These are phyloP conservation scores for Choristoneura rosaceana DNA, from an alignment of 2,888 invertebrate species.

Conservation along the genomic window DNA sequence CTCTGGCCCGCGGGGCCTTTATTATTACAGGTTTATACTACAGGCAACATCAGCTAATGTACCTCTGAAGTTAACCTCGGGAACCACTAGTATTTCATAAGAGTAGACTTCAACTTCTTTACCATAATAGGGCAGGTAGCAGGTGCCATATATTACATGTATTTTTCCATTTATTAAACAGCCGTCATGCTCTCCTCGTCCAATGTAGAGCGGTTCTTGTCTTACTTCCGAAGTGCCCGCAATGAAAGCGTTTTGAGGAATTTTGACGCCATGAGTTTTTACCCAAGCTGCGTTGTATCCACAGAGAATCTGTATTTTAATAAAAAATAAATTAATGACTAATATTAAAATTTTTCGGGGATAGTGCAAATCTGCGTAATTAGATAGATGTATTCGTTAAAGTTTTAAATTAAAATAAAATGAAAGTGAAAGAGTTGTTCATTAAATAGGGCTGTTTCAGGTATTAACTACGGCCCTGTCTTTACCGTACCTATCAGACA, in stretches of 20 bases:
- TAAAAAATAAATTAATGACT: neutral
- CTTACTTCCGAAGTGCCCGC: constrained; percentile 84
- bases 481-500: too few relatives aligned
- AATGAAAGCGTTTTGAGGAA: constrained; percentile 89
- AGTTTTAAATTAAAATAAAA: too few relatives aligned
- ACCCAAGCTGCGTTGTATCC: constrained; percentile 82
- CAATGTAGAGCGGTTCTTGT: constrained; percentile 85
- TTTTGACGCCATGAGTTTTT: constrained; percentile 79
- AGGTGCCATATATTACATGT: constrained; percentile 87
- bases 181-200: constrained; percentile 89
- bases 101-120: constrained; percentile 54
- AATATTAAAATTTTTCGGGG: too few relatives aligned
- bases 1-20: too few relatives aligned
- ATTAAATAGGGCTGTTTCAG: too few relatives aligned
- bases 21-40: neutral
- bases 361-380: too few relatives aligned
- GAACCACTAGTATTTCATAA: constrained; percentile 62
- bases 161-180: constrained; percentile 93
- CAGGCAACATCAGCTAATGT: constrained; percentile 2
- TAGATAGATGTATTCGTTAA: too few relatives aligned
- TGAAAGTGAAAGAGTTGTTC: too few relatives aligned
- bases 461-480: too few relatives aligned
- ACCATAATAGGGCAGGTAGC: constrained; percentile 87
- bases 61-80: constrained; percentile 46
- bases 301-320: constrained; percentile 61